phyloP scores from a whole-genome alignment of 2,888 invertebrate species.

The Dastarcus helophoroides region DNA sequence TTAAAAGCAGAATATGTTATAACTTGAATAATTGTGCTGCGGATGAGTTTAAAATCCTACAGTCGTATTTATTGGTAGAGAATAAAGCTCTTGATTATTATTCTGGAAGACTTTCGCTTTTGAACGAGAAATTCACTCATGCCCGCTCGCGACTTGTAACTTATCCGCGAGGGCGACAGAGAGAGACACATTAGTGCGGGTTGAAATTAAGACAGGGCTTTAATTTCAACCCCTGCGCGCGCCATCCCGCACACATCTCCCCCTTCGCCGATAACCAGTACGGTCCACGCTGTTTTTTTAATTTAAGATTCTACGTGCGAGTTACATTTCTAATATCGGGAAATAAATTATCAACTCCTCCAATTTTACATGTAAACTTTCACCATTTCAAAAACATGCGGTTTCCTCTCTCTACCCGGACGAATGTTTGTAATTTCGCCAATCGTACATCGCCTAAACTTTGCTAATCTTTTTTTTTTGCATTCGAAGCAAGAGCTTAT shows the following conservation, averaged over 20 bases:
- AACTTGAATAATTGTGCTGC: constrained; percentile 38
- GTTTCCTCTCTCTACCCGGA: constrained; percentile 1
- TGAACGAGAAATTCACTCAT: constrained; percentile 14
- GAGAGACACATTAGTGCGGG: constrained; percentile 1
- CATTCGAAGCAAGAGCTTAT: too few relatives aligned
- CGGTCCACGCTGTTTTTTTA: constrained; percentile 1
- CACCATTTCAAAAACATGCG: background rate
- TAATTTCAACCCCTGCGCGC: background rate
- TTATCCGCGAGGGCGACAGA: background rate
- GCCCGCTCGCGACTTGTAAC: constrained; percentile 2
- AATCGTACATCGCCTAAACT: too few relatives aligned
- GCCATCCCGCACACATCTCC: constrained; percentile 1
- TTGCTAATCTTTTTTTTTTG: too few relatives aligned
- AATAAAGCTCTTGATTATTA: constrained; percentile 35
- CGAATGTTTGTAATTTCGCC: too few relatives aligned
- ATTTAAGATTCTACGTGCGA: constrained; percentile 1
- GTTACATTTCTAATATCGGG: background rate
- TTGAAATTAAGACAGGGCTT: constrained; percentile 1
- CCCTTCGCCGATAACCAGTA: background rate
- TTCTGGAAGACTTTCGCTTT: constrained; percentile 34
- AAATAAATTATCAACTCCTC: constrained; percentile 1
- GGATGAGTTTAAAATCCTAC: constrained; percentile 38
- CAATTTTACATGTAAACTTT: background rate
- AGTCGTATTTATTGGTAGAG: constrained; percentile 36
- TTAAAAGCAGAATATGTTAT: constrained; percentile 38